Percentiles rank a stretch among this genome's conserved stretches.
Evolutionary conservation across 2,113 vertebrate species (phyloP).

Genomic region (Casuarius casuarius): DNA sequence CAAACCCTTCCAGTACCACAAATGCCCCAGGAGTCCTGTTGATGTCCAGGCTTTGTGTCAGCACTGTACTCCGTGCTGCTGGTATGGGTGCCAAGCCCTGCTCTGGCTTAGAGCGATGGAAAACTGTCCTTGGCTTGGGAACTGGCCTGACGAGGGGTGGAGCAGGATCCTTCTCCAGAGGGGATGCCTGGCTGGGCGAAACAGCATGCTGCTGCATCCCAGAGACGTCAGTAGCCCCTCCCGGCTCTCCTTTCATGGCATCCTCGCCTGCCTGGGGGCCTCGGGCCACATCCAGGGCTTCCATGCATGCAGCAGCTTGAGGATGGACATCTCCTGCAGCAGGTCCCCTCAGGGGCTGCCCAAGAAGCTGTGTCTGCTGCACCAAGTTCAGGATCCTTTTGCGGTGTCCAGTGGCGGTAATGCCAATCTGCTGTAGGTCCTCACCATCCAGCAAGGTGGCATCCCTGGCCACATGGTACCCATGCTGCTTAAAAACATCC

Average conservation of each 20-base stretch:
- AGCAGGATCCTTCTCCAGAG: neutral
- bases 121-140: slow-evolving; percentile 93
- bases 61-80: neutral
- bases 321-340: neutral
- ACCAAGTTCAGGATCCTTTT: slow-evolving; percentile 90
- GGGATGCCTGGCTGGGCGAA: neutral
- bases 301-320: neutral
- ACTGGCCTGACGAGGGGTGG: slow-evolving; percentile 77
- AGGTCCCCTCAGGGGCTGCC: neutral
- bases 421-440: slow-evolving; percentile 84
- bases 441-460: slow-evolving; percentile 80
- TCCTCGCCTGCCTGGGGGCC: neutral
- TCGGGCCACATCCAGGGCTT: neutral
- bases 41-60: slow-evolving; percentile 11
- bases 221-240: neutral
- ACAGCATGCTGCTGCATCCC: neutral
- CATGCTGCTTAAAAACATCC: slow-evolving; percentile 83
- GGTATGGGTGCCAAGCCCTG: neutral
- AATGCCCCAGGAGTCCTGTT: slow-evolving; percentile 57
- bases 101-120: slow-evolving; percentile 76
- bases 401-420: slow-evolving; percentile 93
- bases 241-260: neutral
- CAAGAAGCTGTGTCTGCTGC: slow-evolving; percentile 48
- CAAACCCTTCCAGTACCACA: slow-evolving; percentile 70
- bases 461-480: slow-evolving; percentile 83